phyloP scores from a whole-genome alignment of 2,797 vertebrate species.

The Tangara arthus region DNA sequence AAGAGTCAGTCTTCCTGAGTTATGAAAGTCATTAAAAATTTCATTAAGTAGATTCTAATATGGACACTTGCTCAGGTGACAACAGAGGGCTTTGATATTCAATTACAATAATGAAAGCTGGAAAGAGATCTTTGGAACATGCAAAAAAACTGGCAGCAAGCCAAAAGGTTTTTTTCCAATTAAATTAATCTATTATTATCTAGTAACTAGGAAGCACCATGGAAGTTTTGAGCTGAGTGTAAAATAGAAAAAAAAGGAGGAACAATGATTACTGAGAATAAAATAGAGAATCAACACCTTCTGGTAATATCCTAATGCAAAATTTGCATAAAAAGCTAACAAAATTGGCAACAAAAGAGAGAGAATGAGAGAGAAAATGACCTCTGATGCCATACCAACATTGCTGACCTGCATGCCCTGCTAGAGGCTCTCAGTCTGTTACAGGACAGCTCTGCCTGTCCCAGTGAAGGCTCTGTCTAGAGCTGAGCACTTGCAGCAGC shows the following conservation, averaged over 20 bases:
- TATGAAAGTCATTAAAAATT: not conserved
- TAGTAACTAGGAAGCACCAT: not conserved
- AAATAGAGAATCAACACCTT: not conserved
- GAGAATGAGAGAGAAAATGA: not conserved
- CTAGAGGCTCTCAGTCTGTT: not conserved
- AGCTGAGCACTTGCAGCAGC: not conserved
- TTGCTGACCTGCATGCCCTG: not conserved
- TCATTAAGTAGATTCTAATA: not conserved
- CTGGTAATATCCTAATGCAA: not conserved
- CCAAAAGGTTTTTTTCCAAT: not conserved
- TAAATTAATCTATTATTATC: not conserved
- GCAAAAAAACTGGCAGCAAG: not conserved
- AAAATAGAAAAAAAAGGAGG: not conserved
- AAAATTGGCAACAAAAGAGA: not conserved
- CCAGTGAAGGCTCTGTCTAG: not conserved
- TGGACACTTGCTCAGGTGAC: not conserved
- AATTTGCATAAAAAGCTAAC: not conserved
- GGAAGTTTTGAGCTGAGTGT: not conserved
- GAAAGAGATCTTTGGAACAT: not conserved
- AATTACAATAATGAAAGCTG: not conserved
- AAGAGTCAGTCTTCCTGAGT: not conserved
- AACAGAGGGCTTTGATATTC: not conserved
- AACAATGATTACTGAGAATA: not conserved
- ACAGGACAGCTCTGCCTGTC: not conserved
- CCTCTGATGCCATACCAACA: not conserved